Conservation (phyloP, 2,113 vertebrate genomes). For the Tapirus terrestris region DNA sequence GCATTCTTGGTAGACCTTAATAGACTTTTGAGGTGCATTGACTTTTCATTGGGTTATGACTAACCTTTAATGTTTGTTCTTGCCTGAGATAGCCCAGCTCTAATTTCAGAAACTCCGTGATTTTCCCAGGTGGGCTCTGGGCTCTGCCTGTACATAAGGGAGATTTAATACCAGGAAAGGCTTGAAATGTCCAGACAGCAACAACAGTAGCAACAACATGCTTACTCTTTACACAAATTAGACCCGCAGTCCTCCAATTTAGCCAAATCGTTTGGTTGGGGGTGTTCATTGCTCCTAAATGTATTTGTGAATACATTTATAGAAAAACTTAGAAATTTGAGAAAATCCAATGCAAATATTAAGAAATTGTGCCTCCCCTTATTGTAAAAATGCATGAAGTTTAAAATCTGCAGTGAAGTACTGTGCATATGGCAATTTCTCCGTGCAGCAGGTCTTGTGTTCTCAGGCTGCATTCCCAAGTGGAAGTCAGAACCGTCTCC, state of each 20-base stretch:
- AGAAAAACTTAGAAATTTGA: conserved; percentile 9
- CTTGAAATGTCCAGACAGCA: neutral
- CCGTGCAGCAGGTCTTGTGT: too few species aligned
- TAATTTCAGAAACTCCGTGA: neutral
- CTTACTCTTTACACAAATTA: neutral
- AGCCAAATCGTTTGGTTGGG: neutral
- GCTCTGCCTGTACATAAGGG: neutral
- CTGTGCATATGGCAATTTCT: fast-evolving
- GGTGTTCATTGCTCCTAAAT: neutral
- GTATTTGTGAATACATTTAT: neutral
- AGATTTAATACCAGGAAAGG: neutral
- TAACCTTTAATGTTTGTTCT: conserved; percentile 18
- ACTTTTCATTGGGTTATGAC: neutral
- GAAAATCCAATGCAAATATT: neutral
- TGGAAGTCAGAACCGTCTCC: neutral
- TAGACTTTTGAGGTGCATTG: neutral
- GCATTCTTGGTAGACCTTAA: neutral
- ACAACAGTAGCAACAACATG: neutral
- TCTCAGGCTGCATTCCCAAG: neutral
- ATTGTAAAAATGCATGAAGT: neutral
- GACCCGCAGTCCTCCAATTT: neutral
- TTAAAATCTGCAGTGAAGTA: neutral
- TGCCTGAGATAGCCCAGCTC: neutral
- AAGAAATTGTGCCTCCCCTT: neutral
- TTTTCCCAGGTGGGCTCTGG: neutral